Conservation (phyloP, 2,797 vertebrate genomes). For the Eospalax fontanierii region DNA sequence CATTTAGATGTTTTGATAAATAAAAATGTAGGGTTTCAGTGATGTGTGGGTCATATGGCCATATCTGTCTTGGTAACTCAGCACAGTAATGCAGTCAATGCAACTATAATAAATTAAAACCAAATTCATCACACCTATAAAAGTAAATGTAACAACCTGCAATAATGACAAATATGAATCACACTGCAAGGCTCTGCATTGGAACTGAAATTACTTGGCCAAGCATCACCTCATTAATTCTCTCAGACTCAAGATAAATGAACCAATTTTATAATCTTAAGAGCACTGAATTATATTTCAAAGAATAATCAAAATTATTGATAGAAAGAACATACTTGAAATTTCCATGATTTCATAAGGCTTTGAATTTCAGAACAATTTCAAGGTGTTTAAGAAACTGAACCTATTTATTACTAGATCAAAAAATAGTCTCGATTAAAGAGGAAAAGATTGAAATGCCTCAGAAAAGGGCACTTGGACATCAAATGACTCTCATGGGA, state of each 20-base stretch:
- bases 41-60: constrained; percentile 41
- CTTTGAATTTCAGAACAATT: constrained; percentile 62
- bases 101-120: constrained; percentile 78
- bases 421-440: constrained; percentile 55
- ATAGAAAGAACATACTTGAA: constrained; percentile 66
- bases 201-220: constrained; percentile 77
- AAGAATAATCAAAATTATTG: constrained; percentile 79
- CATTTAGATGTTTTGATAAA: constrained; percentile 8
- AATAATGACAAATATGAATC: constrained; percentile 83
- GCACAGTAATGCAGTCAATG: constrained; percentile 63
- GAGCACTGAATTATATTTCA: constrained; percentile 74
- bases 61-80: constrained; percentile 77
- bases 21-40: constrained; percentile 62
- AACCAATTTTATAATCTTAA: constrained; percentile 81
- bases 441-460: constrained; percentile 44
- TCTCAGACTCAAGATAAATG: constrained; percentile 81
- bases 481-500: constrained; percentile 63
- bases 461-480: constrained; percentile 53
- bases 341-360: constrained; percentile 52
- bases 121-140: constrained; percentile 71
- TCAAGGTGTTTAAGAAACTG: background rate
- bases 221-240: constrained; percentile 82
- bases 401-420: constrained; percentile 48
- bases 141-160: constrained; percentile 77
- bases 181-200: constrained; percentile 59